Conservation (phyloP, 1,140 invertebrate species). For the Meloidogyne hapla region DNA sequence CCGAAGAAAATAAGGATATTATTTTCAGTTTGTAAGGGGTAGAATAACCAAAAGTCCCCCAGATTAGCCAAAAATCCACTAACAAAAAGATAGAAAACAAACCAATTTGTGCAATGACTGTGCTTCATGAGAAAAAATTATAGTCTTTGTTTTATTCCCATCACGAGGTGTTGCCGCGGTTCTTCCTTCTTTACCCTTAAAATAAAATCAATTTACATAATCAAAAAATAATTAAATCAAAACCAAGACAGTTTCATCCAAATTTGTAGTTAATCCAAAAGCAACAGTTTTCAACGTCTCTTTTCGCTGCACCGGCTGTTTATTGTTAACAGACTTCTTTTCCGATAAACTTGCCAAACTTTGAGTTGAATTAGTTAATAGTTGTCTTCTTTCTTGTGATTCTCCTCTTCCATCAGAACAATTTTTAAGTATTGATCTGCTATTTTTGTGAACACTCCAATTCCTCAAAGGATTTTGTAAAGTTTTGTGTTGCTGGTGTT, state of each 20-base stretch:
- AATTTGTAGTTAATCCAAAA: conserved; percentile 20
- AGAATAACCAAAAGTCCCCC: too few species aligned
- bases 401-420: neutral
- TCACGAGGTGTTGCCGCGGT: neutral
- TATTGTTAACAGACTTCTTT: neutral
- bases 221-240: neutral
- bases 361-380: neutral
- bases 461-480: neutral
- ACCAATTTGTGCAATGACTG: conserved; percentile 25
- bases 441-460: neutral
- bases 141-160: conserved; percentile 1
- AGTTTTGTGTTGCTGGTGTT: neutral
- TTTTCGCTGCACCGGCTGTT: neutral
- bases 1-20: too few species aligned
- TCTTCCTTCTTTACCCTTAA: conserved; percentile 15
- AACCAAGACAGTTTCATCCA: conserved; percentile 22
- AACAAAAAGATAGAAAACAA: too few species aligned
- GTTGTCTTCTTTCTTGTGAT: neutral
- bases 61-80: too few species aligned
- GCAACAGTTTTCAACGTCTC: conserved; percentile 26
- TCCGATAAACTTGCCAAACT: neutral
- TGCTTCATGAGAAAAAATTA: conserved; percentile 24
- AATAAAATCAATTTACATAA: neutral
- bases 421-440: conserved; percentile 23
- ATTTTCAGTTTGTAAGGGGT: too few species aligned